Evolutionary conservation across 2,888 invertebrate species (phyloP), one percentile per base, ranked within the genome.

Genomic region (Eucera pruinosa): DNA sequence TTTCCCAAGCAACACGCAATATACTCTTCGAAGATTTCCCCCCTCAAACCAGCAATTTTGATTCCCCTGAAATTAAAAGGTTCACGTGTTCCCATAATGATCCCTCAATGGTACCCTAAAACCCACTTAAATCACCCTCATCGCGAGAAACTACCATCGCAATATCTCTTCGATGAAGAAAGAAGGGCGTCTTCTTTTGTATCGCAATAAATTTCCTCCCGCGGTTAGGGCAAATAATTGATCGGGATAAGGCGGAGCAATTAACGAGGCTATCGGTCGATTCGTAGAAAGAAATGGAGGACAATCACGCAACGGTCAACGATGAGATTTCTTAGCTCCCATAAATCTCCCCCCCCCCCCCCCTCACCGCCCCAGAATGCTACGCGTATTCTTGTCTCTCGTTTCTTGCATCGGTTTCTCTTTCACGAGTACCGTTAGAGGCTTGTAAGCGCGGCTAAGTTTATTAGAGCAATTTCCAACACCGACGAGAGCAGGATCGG

Each of bases 401-500:
- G 5, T 50, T 20, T 13, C 15, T 9, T 9, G 4, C 20, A 7
- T 52, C 43, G 23, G 58, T 23, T 60, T 52, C 47, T 65, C 58
- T 55, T 43, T 43, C 39, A n/a, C 30, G 57, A 41, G 36, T 45
- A 41, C 69, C 54, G 60, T 71, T 64, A 48, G 52, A 39, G 48
- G 25, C 61, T 33, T 61, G 52, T 77, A 72, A 82, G 81, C 64
- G 85, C 80, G 77, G 82, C 78, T 67, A 81, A 81, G 83, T 87
- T 87, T 87, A 87, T 87, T 87, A 86, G 85, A 83, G 83, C 81
- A 80, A 81, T 84, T 83, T 82, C 81, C 83, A 83, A 80, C 78
- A 57, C 78, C 70, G 64, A 67, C n/a, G n/a, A n/a, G n/a, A n/a
- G n/a, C n/a, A n/a, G n/a, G n/a, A n/a, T n/a, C n/a, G n/a, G n/a